phyloP scores from a whole-genome alignment of 1,140 invertebrate species.

The Lysiphlebus fabarum region DNA sequence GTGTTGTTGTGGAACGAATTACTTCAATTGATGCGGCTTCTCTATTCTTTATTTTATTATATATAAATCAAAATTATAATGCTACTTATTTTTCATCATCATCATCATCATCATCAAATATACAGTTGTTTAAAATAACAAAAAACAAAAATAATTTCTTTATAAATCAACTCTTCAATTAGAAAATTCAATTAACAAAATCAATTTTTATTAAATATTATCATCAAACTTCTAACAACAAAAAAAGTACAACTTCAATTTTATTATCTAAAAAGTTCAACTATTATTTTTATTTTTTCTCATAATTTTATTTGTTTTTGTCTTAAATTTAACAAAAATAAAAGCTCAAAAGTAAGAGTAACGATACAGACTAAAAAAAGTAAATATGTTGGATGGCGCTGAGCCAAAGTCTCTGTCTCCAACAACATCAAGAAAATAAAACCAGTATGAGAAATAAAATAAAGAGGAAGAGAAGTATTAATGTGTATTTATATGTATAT shows the following conservation, averaged over 20 bases:
- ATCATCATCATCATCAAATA: no score
- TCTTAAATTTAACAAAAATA: not conserved
- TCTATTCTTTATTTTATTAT: slow-evolving; percentile 31
- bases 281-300: slow-evolving; percentile 32
- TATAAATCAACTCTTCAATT: no score
- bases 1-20: no score
- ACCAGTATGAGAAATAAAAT: slow-evolving; percentile 14
- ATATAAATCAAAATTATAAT: slow-evolving; percentile 5
- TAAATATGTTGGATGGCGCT: slow-evolving; percentile 47
- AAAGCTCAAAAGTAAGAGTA: slow-evolving; percentile 9
- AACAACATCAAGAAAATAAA: not conserved
- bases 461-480: slow-evolving; percentile 32
- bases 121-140: no score
- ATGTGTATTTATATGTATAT: slow-evolving; percentile 47
- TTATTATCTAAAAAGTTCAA: slow-evolving; percentile 51
- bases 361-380: slow-evolving; percentile 27
- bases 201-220: slow-evolving; percentile 15
- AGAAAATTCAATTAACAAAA: no score
- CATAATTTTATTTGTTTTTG: slow-evolving; percentile 1
- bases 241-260: no score
- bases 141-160: no score
- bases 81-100: no score
- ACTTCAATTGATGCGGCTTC: slow-evolving; percentile 7
- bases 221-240: no score
- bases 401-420: slow-evolving; percentile 37